Conservation (phyloP, 1,140 invertebrate genomes). For the Saccostrea cuccullata region DNA sequence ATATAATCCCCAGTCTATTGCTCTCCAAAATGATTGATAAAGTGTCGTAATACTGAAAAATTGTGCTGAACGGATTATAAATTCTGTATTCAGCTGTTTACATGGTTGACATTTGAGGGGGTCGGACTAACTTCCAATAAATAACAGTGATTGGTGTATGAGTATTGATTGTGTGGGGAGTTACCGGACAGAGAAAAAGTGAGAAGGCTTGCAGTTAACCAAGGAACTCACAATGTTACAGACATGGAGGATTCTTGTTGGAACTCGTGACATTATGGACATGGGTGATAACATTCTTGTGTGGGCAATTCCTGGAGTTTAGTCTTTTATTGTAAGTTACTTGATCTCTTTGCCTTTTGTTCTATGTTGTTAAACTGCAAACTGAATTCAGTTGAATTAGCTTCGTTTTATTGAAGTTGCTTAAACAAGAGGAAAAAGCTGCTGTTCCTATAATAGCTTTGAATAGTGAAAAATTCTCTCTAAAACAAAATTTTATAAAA, state of each 20-base stretch:
- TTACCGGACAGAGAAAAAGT: background rate
- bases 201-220: background rate
- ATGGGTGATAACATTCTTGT: background rate
- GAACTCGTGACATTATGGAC: background rate
- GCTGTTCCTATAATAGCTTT: too few species aligned
- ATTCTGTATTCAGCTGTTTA: background rate
- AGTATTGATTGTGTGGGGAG: background rate
- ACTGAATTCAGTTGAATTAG: too few species aligned
- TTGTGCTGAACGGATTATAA: background rate
- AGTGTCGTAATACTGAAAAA: background rate
- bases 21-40: background rate
- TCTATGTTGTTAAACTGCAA: background rate
- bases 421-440: too few species aligned
- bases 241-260: background rate
- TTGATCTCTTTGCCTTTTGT: background rate
- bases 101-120: background rate
- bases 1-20: background rate
- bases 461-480: too few species aligned
- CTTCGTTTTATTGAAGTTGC: too few species aligned
- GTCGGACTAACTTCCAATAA: conserved; percentile 23
- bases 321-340: background rate
- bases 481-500: too few species aligned
- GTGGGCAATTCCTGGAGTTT: background rate
- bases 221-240: background rate
- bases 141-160: background rate